A percentile compares a stretch with the other conserved stretches of the same genome.
These are phyloP conservation scores for Prionailurus viverrinus DNA, from an alignment of 2,113 vertebrate species.

Conservation along the genomic window DNA sequence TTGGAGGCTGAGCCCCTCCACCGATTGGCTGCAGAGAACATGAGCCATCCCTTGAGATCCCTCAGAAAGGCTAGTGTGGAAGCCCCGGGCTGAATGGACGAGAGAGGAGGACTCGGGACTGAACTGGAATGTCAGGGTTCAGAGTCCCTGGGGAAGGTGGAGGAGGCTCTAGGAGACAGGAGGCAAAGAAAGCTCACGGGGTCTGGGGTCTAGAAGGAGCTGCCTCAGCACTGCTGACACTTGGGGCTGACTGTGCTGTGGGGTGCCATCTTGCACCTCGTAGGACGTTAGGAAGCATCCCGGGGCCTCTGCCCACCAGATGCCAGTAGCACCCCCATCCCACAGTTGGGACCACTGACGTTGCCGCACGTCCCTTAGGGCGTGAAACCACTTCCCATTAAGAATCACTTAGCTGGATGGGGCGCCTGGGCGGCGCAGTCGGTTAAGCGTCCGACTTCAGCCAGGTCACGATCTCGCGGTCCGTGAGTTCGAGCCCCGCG, in stretches of 20 bases:
- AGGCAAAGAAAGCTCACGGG: fast-evolving
- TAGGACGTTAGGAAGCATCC: neutral
- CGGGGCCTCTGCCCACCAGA: neutral
- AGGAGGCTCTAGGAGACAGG: neutral
- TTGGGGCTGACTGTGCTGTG: fast-evolving
- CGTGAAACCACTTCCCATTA: neutral
- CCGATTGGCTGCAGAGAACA: neutral
- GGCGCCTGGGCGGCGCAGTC: too few species aligned
- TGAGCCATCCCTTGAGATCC: neutral
- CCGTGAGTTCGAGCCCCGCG: too few species aligned
- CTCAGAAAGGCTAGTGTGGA: neutral
- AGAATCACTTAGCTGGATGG: neutral
- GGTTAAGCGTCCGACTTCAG: too few species aligned
- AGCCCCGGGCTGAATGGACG: neutral
- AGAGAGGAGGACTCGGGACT: neutral
- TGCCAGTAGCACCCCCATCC: neutral
- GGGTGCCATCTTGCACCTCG: neutral
- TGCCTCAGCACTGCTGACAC: neutral
- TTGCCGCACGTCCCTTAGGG: neutral
- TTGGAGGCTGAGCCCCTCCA: neutral
- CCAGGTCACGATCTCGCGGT: too few species aligned
- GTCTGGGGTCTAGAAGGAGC: neutral
- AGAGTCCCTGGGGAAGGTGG: fast-evolving
- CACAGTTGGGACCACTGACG: neutral
- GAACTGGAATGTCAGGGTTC: fast-evolving